phyloP scores from a whole-genome alignment of 1,140 invertebrate genomes.

The Galleria mellonella region DNA sequence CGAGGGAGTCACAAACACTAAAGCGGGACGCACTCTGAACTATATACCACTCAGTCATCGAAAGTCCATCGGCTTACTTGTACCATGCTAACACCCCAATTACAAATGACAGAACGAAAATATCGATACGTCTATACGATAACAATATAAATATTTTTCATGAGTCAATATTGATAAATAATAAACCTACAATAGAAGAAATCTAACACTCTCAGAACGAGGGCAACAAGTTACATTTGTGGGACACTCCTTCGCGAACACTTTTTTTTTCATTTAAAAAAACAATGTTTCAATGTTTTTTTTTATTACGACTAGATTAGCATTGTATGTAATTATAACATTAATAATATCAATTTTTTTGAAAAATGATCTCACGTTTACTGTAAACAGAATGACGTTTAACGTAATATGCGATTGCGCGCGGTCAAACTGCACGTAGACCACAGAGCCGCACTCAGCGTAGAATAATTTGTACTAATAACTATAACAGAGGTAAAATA shows the following conservation, averaged over 20 bases:
- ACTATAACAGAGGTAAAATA: conserved; percentile 55
- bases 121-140: conserved; percentile 58
- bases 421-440: conserved; percentile 23
- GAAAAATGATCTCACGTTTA: conserved; percentile 28
- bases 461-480: conserved; percentile 44
- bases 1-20: conserved; percentile 45
- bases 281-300: too few relatives aligned
- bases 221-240: conserved; percentile 46
- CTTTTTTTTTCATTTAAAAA: conserved; percentile 19
- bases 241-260: conserved; percentile 39
- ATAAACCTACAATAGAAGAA: conserved; percentile 63
- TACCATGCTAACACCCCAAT: conserved; percentile 57
- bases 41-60: conserved; percentile 54
- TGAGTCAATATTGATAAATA: conserved; percentile 54
- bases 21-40: conserved; percentile 54
- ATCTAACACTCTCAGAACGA: conserved; percentile 59
- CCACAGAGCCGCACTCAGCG: conserved; percentile 19
- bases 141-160: conserved; percentile 64
- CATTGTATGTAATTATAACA: conserved; percentile 31
- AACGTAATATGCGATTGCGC: neutral
- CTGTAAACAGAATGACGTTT: conserved; percentile 15
- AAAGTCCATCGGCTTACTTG: conserved; percentile 67
- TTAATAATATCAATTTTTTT: conserved; percentile 42
- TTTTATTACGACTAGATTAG: conserved; percentile 37
- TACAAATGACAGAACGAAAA: conserved; percentile 58